Evolutionary conservation across 2,888 invertebrate species (phyloP), one percentile per base, ranked within the genome.

Genomic region (Drosophila niveifrons): DNA sequence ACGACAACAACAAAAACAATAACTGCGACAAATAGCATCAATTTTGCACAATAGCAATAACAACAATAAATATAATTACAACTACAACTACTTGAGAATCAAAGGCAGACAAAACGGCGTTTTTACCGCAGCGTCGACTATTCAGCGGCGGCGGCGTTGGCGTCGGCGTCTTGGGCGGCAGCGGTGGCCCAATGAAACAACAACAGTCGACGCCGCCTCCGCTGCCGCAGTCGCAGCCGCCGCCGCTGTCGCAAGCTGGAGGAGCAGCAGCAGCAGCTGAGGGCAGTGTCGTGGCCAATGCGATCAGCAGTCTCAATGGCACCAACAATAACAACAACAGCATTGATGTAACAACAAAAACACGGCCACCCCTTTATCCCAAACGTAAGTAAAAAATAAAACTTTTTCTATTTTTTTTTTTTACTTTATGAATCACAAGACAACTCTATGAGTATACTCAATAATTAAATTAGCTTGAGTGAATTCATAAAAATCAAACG

Each of bases 51-150:
- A 47, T 44, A 59, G 41, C 3, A 46, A 29, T 13, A 28, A 70
- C 56, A 11, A 55, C 28, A 46, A 74, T 9, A 18, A 43, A 39
- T 29, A 61, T 36, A 11, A 47, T 23, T 23, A 23, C 23, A 23
- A 39, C 51, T 59, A 39, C 3, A 44, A 17, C 34, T 23, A 53
- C 18, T 39, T 51, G 63, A 36, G 63, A 36, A 57, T 56, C 67
- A 72, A 73, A 63, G 31, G 66, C 75, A 82, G 66, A 59, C 89
- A 84, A 77, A 66, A 86, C 90, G 90, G 90, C 88, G 69, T 88
- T 82, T 65, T 71, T 88, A 73, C 88, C 84, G 72, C 87, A 88
- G 63, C 90, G 90, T 56, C 90, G 90, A 71, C 71, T 89, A 23
- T 85, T 85, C 43, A 80, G 75, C 70, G 78, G 89, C 71, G 90